Evolutionary conservation across 2,797 vertebrate species (phyloP).

Genomic region (Esox lucius): DNA sequence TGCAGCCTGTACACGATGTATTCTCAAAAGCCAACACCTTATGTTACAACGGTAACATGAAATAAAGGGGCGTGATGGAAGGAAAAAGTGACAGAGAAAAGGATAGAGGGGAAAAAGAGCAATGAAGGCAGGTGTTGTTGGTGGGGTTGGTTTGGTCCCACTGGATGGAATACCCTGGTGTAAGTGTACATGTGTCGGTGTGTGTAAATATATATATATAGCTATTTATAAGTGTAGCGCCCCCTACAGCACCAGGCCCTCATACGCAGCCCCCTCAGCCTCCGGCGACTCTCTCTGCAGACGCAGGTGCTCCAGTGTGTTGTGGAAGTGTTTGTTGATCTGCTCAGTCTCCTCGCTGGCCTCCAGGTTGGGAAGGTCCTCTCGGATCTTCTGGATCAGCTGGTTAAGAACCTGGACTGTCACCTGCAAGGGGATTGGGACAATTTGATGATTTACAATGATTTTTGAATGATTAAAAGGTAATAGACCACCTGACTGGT

Average conservation of each 20-base stretch:
- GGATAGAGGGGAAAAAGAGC: constrained; percentile 1
- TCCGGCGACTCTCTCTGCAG: constrained; percentile 92
- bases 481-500: constrained; percentile 1
- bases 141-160: constrained; percentile 31
- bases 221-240: constrained; percentile 28
- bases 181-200: constrained; percentile 39
- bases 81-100: constrained; percentile 19
- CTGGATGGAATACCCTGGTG: constrained; percentile 49
- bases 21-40: constrained; percentile 75
- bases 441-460: neutral
- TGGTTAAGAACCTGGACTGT: constrained; percentile 98
- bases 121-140: constrained; percentile 14
- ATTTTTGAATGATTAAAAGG: neutral
- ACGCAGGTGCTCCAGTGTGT: constrained; percentile 96
- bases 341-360: constrained; percentile 98
- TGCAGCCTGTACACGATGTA: constrained; percentile 38
- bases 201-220: constrained; percentile 40
- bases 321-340: constrained; percentile 99
- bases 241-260: constrained; percentile 90
- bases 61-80: constrained; percentile 43
- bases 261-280: constrained; percentile 91
- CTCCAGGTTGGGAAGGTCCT: constrained; percentile 96
- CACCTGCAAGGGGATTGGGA: constrained; percentile 74
- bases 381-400: constrained; percentile 97
- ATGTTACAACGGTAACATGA: constrained; percentile 32